These are phyloP conservation scores for Dissostichus mawsoni DNA, from an alignment of 2,113 vertebrate genomes.

Conservation along the genomic window DNA sequence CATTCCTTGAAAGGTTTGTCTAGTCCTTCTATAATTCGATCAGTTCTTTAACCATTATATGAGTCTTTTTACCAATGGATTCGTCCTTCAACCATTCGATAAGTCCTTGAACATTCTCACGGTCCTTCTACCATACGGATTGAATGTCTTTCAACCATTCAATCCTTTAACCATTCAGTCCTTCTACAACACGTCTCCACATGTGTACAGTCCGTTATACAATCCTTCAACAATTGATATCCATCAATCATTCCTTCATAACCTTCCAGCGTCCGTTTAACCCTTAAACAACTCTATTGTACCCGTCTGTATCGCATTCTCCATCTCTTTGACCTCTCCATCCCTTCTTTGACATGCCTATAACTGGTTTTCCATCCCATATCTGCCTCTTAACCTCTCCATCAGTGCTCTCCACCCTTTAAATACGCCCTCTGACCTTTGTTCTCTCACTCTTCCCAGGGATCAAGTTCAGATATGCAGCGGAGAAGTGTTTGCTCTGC, in stretches of 20 bases:
- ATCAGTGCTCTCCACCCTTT: background rate
- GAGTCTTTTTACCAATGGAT: too few species aligned
- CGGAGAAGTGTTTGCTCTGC: background rate
- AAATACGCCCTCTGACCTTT: background rate
- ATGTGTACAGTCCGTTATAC: background rate
- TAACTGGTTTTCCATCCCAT: background rate
- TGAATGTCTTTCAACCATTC: too few species aligned
- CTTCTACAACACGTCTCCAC: too few species aligned
- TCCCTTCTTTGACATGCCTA: too few species aligned
- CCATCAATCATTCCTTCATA: background rate
- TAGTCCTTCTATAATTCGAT: too few species aligned
- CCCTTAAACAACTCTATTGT: background rate
- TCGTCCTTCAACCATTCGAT: too few species aligned
- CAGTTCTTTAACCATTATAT: too few species aligned
- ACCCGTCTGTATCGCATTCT: fast-evolving
- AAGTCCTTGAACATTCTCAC: background rate
- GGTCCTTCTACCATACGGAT: too few species aligned
- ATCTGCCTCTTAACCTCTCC: background rate
- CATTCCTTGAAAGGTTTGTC: too few species aligned
- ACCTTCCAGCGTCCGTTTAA: background rate
- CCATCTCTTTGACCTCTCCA: background rate
- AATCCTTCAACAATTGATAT: background rate
- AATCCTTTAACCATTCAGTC: background rate
- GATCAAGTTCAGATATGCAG: background rate
- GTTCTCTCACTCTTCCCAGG: background rate